A percentile compares a stretch with the other conserved stretches of the same genome.
These are phyloP conservation scores for Struthio camelus DNA, from an alignment of 2,113 vertebrate species.

Conservation along the genomic window DNA sequence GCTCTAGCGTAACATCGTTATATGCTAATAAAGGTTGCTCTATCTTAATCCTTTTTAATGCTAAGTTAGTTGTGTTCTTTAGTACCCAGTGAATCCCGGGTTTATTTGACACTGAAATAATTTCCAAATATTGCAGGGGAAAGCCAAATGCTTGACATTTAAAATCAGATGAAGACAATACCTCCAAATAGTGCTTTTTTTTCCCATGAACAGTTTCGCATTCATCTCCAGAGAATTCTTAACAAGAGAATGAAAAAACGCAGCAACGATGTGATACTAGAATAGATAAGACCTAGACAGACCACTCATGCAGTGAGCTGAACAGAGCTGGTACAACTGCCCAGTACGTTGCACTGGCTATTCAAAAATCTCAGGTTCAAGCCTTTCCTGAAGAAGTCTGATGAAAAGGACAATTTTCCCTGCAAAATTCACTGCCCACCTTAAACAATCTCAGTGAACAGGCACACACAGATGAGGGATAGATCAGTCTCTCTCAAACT, in stretches of 20 bases:
- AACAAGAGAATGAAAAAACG: not conserved
- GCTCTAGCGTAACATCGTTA: not conserved
- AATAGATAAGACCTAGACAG: not conserved
- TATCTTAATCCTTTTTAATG: not conserved
- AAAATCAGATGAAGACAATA: not conserved
- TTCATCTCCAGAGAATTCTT: not conserved
- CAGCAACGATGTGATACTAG: not conserved
- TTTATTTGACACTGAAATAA: not conserved
- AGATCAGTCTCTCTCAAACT: not conserved
- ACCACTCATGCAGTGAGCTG: not conserved
- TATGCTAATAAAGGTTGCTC: not conserved
- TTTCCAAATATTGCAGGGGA: not conserved
- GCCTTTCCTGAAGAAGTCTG: too few species aligned
- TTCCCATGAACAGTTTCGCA: not conserved
- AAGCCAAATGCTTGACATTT: not conserved
- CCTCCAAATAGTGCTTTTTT: not conserved
- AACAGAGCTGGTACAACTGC: not conserved
- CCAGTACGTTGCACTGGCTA: too few species aligned
- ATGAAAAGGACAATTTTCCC: not conserved
- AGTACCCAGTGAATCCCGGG: not conserved
- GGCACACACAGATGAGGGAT: not conserved
- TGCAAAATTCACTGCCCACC: not conserved
- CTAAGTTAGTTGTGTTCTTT: not conserved
- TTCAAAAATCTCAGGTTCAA: too few species aligned
- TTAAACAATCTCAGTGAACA: not conserved